phyloP scores from a whole-genome alignment of 1,140 invertebrate genomes.

The Pseudomyrmex sp. region DNA sequence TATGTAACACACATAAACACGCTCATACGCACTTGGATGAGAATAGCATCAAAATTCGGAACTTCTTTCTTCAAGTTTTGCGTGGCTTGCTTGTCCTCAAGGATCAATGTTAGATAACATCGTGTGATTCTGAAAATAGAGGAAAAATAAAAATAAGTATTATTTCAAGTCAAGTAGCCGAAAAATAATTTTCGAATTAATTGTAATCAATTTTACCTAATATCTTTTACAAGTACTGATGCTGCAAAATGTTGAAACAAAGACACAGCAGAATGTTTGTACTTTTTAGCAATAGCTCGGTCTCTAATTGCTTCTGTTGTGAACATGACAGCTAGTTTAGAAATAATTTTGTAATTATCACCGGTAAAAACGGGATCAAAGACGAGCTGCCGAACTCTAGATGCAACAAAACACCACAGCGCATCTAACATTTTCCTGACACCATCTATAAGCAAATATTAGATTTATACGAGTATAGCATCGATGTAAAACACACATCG shows the following conservation, averaged over 20 bases:
- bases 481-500: no score
- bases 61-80: constrained; percentile 72
- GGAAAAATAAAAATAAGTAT: background rate
- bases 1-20: constrained; percentile 5
- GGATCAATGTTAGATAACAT: constrained; percentile 76
- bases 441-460: constrained; percentile 63
- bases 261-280: constrained; percentile 78
- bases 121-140: constrained; percentile 78
- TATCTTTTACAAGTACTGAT: constrained; percentile 80
- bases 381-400: constrained; percentile 79
- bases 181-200: constrained; percentile 6
- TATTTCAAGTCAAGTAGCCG: constrained; percentile 33
- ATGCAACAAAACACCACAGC: constrained; percentile 79
- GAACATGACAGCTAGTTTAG: constrained; percentile 81
- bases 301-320: constrained; percentile 79
- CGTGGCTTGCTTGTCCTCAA: constrained; percentile 68
- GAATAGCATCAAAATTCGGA: constrained; percentile 76
- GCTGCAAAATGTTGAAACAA: constrained; percentile 82
- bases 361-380: constrained; percentile 72
- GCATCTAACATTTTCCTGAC: constrained; percentile 76
- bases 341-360: constrained; percentile 76
- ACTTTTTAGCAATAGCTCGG: constrained; percentile 74
- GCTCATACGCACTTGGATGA: constrained; percentile 77
- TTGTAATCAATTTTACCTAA: constrained; percentile 70
- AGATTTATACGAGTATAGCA: no score